phyloP scores from a whole-genome alignment of 2,113 vertebrate genomes.

The Podiceps cristatus region DNA sequence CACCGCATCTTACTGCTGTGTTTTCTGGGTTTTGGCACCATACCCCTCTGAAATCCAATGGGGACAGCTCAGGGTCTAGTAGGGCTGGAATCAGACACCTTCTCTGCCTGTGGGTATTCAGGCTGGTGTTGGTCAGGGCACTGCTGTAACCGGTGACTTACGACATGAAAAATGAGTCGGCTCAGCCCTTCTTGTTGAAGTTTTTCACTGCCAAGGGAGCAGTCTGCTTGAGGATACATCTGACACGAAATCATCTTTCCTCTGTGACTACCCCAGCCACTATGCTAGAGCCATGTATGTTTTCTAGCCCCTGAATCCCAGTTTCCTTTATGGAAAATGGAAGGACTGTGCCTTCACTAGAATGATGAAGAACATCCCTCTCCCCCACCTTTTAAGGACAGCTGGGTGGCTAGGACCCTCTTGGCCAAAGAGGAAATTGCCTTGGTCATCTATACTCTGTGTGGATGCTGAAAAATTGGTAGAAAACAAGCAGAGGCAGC shows the following conservation, averaged over 20 bases:
- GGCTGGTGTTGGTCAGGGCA: background rate
- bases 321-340: background rate
- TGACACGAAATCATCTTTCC: background rate
- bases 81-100: background rate
- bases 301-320: background rate
- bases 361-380: background rate
- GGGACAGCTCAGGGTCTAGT: background rate
- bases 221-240: background rate
- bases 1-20: background rate
- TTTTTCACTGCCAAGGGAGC: background rate
- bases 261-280: background rate
- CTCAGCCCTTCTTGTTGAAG: background rate
- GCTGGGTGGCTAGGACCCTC: background rate
- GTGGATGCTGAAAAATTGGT: background rate
- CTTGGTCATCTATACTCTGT: background rate
- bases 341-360: background rate
- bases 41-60: background rate
- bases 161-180: background rate
- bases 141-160: background rate
- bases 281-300: background rate
- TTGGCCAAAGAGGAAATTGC: background rate
- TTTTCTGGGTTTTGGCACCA: background rate
- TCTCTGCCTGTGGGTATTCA: background rate
- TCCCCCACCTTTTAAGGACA: background rate
- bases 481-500: background rate